Base-by-base conservation (phyloP, 2,888 invertebrate genomes). In the Girardia tigrina region DNA sequence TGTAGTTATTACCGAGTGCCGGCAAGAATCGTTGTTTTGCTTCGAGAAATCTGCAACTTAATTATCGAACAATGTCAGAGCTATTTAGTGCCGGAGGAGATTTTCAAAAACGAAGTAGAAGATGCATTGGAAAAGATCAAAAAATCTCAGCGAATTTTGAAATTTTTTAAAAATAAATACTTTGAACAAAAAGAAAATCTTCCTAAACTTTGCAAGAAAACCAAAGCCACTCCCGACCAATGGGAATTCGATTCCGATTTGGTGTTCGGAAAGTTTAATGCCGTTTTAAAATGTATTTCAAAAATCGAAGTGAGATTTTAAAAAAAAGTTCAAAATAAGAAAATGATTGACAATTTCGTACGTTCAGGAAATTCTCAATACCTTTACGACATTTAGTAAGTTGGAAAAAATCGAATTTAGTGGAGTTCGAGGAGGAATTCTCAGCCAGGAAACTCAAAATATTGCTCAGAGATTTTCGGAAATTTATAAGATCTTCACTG, bases 1-100 rank as follows among this genome's bases (percentile, higher is more conserved):
- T 93, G 92, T 0, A 80, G 83, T 71, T 91, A 91, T 82, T 94
- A 94, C 84, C 91, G 92, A 83, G 90, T 90, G 81, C 91, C 92
- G 0, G 89, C 90, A 0, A 90, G 92, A 82, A 88, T 94, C 72
- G 92, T 93, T 81, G 90, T 92, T 56, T 85, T 95, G 76, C 86
- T 94, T 71, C 90, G 90, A 36, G 76, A 76, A 29, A 12, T 76
- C 4, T 76, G 75, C 27, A 76, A 76, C 27, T 29, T 76, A 1
- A 27, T 76, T 27, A 28, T 76, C n/a, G 74, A 76, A 28, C 75
- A 76, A 29, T 74, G 69, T 27, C 76, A 76, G 26, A 26, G 28
- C 16, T 76, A 29, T 29, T 74, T 76, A 12, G 29, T 74, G n/a
- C 73, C 76, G 4, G 76, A 76, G n/a, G 76, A 76, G 29, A 42